Percentiles rank a stretch among this genome's conserved stretches.
phyloP scores from a whole-genome alignment of 2,113 vertebrate genomes.

The Ardeotis arabs region DNA sequence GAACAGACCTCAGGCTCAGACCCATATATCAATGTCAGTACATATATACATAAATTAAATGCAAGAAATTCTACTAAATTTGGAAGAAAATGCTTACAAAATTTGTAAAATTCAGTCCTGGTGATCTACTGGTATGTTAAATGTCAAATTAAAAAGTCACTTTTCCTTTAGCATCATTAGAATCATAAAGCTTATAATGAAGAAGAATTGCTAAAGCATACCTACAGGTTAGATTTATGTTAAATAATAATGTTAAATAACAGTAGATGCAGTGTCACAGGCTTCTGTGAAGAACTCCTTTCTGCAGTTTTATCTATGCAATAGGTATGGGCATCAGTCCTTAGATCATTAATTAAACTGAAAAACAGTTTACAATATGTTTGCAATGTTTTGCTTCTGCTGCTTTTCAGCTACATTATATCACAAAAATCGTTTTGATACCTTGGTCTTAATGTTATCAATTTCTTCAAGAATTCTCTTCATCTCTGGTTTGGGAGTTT shows the following conservation, averaged over 20 bases:
- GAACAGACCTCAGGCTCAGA: background rate
- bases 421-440: conserved; percentile 50
- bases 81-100: background rate
- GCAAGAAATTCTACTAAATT: background rate
- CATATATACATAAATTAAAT: background rate
- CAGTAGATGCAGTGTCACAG: background rate
- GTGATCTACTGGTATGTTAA: background rate
- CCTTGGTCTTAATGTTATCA: conserved; percentile 87
- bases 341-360: background rate
- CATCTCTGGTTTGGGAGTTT: conserved; percentile 76
- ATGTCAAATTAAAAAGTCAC: background rate
- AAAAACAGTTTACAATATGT: background rate
- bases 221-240: background rate
- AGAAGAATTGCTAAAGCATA: background rate
- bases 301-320: background rate
- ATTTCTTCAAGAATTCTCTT: conserved; percentile 86
- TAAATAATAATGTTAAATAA: background rate
- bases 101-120: background rate
- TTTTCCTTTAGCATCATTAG: background rate
- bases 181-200: background rate
- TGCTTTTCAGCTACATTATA: background rate
- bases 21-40: background rate
- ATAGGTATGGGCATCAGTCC: background rate
- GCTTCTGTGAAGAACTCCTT: background rate
- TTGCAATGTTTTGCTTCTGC: background rate